Conservation (phyloP, 92 coral and sea anemone genomes). For the Parazoanthus darwini region DNA sequence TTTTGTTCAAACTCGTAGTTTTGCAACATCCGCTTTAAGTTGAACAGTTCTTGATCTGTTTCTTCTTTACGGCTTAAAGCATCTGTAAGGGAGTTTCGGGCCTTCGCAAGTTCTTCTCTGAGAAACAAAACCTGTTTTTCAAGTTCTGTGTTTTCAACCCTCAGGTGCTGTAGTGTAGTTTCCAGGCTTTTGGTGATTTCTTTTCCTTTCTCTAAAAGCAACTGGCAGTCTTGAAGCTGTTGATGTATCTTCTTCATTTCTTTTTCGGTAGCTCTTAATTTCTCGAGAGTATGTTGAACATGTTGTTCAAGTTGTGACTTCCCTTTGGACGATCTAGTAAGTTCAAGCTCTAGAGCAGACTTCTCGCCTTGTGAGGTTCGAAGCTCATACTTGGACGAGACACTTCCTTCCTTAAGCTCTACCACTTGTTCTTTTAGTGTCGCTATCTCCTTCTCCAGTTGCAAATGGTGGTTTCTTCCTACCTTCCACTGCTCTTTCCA, state of each 20-base stretch:
- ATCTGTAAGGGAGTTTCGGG: not conserved
- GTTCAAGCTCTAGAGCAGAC: slow-evolving; percentile 2
- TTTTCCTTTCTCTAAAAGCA: slow-evolving; percentile 33
- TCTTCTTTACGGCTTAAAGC: not conserved
- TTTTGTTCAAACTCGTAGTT: not conserved
- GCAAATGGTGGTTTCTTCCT: not conserved
- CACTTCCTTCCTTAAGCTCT: not conserved
- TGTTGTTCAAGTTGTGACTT: slow-evolving; percentile 27
- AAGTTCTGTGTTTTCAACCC: slow-evolving; percentile 20
- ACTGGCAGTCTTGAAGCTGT: slow-evolving; percentile 25
- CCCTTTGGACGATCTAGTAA: not conserved
- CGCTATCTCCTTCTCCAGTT: slow-evolving; percentile 15
- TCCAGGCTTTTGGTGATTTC: slow-evolving; percentile 29
- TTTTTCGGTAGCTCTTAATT: slow-evolving; percentile 17
- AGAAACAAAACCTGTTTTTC: slow-evolving; percentile 11
- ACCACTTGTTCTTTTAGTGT: not conserved
- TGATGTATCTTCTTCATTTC: slow-evolving; percentile 24
- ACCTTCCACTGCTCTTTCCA: slow-evolving; percentile 33
- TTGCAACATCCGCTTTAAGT: not conserved
- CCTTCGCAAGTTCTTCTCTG: slow-evolving; percentile 1
- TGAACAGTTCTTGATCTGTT: slow-evolving; percentile 2
- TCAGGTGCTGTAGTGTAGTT: slow-evolving; percentile 17
- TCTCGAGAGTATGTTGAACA: slow-evolving; percentile 22
- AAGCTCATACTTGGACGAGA: not conserved
- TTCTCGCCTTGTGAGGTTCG: not conserved